Conservation (phyloP, 2,888 invertebrate genomes). For the Drosophila diplacantha region DNA sequence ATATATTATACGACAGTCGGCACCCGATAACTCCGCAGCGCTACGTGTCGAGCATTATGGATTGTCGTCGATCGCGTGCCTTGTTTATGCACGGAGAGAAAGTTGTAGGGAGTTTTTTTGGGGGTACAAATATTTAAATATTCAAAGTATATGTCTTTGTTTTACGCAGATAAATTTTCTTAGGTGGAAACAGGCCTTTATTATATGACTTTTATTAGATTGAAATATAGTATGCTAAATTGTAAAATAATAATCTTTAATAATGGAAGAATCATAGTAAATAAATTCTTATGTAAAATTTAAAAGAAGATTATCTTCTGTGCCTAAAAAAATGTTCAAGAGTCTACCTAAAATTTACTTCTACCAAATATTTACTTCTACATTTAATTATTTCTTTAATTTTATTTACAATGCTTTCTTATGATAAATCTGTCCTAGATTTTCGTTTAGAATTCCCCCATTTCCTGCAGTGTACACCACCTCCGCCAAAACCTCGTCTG, state of each 20-base stretch:
- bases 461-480: conserved; percentile 39
- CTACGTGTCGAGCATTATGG: conserved; percentile 59
- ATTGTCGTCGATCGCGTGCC: conserved; percentile 65
- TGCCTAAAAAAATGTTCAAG: no score
- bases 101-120: neutral
- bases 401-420: neutral
- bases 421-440: accelerated
- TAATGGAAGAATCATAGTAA: no score
- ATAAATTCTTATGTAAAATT: no score
- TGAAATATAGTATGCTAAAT: no score
- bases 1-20: conserved; percentile 59
- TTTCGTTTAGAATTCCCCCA: no score
- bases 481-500: conserved; percentile 25
- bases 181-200: no score
- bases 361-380: neutral
- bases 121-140: neutral
- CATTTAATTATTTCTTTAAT: neutral
- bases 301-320: no score
- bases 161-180: neutral
- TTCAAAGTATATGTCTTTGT: neutral
- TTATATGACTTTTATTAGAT: no score
- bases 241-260: no score
- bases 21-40: conserved; percentile 30
- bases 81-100: conserved; percentile 45
- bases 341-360: no score